phyloP scores from a whole-genome alignment of 2,797 vertebrate genomes.

The Nasua narica region DNA sequence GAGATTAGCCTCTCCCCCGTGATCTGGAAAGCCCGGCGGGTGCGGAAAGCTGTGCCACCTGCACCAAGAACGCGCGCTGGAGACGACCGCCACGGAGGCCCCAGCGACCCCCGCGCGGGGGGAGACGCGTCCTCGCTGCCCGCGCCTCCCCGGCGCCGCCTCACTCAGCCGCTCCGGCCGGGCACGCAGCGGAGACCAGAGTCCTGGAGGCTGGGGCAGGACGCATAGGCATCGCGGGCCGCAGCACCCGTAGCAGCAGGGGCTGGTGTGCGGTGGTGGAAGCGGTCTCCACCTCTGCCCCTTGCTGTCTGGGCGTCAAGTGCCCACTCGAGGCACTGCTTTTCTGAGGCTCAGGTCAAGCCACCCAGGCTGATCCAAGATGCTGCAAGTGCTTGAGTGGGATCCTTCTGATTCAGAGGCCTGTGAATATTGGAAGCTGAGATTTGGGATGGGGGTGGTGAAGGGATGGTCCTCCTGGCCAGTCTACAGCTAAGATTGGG shows the following conservation, averaged over 20 bases:
- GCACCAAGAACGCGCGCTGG: constrained; percentile 37
- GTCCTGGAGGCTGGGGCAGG: neutral
- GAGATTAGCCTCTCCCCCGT: neutral
- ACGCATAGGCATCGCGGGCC: too few relatives aligned
- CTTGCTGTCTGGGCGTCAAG: neutral
- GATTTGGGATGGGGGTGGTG: neutral
- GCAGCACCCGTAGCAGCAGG: neutral
- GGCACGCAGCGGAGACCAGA: neutral
- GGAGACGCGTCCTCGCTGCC: neutral
- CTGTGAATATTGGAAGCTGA: neutral
- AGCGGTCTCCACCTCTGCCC: neutral
- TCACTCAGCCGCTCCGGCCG: neutral
- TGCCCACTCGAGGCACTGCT: neutral
- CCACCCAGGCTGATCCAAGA: neutral
- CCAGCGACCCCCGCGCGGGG: neutral
- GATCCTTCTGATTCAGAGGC: neutral
- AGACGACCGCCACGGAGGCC: neutral
- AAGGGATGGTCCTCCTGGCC: neutral
- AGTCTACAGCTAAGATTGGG: neutral
- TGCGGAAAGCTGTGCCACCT: constrained; percentile 58
- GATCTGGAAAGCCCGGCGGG: neutral
- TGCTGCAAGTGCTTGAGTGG: neutral
- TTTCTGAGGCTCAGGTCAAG: neutral
- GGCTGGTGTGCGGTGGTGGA: neutral
- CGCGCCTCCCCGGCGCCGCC: neutral